Evolutionary conservation across 2,888 invertebrate genomes (phyloP).

Genomic region (Netelia inedita): DNA sequence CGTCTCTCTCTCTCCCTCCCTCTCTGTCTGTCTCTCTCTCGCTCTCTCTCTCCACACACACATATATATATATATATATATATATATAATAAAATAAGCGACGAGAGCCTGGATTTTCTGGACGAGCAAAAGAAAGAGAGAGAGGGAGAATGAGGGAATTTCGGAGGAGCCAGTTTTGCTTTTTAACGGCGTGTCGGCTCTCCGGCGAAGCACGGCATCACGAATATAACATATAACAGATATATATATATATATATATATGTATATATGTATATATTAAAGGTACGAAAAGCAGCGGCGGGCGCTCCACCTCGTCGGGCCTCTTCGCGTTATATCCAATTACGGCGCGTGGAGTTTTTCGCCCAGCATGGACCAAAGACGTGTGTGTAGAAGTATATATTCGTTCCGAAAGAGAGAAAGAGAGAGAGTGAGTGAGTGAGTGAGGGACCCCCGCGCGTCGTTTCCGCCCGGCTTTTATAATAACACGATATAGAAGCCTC

Average conservation of each 20-base stretch:
- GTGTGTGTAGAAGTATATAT: conserved; percentile 9
- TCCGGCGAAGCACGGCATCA: conserved; percentile 43
- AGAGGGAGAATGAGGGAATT: conserved; percentile 3
- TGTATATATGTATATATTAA: conserved; percentile 26
- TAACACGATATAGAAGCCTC: conserved; percentile 69
- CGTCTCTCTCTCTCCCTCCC: neutral
- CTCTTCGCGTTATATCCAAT: conserved; percentile 69
- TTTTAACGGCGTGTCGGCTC: conserved; percentile 65
- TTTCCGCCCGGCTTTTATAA: conserved; percentile 71
- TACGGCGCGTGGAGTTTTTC: conserved; percentile 74
- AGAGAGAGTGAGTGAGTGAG: conserved; percentile 28
- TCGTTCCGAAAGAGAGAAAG: neutral
- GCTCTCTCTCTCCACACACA: neutral
- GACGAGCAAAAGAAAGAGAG: conserved; percentile 16
- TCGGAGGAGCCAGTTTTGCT: conserved; percentile 62
- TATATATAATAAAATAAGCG: conserved; percentile 28
- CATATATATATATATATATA: conserved; percentile 8
- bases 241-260: conserved; percentile 8
- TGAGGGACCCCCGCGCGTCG: conserved; percentile 62
- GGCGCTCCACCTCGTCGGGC: conserved; percentile 58
- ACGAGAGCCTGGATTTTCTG: conserved; percentile 37
- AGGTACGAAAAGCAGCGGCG: conserved; percentile 53
- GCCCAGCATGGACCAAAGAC: conserved; percentile 58
- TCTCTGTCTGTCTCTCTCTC: neutral
- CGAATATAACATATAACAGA: conserved; percentile 15